phyloP scores from a whole-genome alignment of 2,888 invertebrate species.

The Argyra leucocephala region DNA sequence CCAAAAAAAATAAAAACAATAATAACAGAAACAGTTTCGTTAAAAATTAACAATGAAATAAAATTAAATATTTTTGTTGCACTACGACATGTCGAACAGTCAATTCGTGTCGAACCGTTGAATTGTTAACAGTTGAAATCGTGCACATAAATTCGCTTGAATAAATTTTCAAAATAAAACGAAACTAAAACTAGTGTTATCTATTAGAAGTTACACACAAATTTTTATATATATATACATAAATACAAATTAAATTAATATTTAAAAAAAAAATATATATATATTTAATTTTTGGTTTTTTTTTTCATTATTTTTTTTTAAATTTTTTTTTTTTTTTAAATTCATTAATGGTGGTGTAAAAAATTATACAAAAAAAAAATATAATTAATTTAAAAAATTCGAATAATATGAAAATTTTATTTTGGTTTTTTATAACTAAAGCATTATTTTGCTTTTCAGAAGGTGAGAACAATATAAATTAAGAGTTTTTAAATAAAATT shows the following conservation, averaged over 20 bases:
- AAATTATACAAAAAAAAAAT: neutral
- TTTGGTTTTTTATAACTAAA: neutral
- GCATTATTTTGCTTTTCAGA: conserved; percentile 5
- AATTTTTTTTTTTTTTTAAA: no score
- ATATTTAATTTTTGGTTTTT: neutral
- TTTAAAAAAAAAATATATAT: neutral
- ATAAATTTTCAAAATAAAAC: no score
- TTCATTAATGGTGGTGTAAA: neutral
- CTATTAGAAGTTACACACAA: no score
- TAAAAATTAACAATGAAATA: neutral
- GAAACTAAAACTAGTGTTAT: neutral
- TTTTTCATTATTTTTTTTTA: no score
- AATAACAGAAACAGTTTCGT: neutral
- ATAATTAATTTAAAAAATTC: neutral
- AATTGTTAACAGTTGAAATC: neutral
- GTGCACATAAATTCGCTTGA: no score
- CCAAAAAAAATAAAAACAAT: neutral
- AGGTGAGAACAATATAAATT: neutral
- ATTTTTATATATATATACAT: no score
- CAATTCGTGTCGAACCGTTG: neutral
- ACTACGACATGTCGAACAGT: neutral
- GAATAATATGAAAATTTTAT: conserved; percentile 7
- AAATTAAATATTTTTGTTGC: conserved; percentile 2
- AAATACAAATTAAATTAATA: neutral
- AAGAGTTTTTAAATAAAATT: no score